Evolutionary conservation across 1,140 invertebrate species (phyloP).

Genomic region (Drosophila littoralis): DNA sequence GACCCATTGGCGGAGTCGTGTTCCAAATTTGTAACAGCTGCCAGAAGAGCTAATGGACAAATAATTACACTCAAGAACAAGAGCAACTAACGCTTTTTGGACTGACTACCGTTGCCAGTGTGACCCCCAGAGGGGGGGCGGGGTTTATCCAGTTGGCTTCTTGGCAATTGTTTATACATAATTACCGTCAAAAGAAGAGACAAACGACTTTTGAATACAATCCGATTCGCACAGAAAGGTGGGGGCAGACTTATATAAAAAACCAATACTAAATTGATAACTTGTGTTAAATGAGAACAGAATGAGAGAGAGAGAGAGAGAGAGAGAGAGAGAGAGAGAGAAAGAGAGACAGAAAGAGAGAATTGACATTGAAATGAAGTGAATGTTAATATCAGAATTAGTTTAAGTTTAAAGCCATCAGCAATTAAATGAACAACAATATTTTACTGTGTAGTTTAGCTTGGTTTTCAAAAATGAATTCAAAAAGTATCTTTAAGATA

Average conservation of each 20-base stretch:
- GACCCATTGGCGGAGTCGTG: conserved; percentile 40
- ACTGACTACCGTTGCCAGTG: conserved; percentile 38
- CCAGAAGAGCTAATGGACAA: conserved; percentile 67
- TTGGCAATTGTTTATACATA: conserved; percentile 62
- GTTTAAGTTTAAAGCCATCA: no score
- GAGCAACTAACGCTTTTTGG: conserved; percentile 55
- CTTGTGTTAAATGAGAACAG: no score
- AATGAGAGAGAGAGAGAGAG: no score
- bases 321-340: no score
- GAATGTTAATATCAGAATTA: no score
- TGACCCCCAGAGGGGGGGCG: not conserved
- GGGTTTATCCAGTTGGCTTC: conserved; percentile 36
- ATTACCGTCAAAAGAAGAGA: conserved; percentile 30
- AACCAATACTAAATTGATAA: not conserved
- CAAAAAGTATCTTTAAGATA: not conserved
- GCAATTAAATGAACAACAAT: no score
- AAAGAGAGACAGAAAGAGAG: no score
- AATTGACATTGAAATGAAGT: no score
- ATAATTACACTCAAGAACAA: conserved; percentile 66
- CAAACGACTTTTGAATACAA: conserved; percentile 18
- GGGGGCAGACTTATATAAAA: no score
- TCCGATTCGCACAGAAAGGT: not conserved
- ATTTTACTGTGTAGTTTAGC: no score
- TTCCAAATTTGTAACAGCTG: conserved; percentile 71
- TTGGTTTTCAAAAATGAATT: no score